Evolutionary conservation across 2,113 vertebrate genomes (phyloP).

Genomic region (Etheostoma spectabile): DNA sequence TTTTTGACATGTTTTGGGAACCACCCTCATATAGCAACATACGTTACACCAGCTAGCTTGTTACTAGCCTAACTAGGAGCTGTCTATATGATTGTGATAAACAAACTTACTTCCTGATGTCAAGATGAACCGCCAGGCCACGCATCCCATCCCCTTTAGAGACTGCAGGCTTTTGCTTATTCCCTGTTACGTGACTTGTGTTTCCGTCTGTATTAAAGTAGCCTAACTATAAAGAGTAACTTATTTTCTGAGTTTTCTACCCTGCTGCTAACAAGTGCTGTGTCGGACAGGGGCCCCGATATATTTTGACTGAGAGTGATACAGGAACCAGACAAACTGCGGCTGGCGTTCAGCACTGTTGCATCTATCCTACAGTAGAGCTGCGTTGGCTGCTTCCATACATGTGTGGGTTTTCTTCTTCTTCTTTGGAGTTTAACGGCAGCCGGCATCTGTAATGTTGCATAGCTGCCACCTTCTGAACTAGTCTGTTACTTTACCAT

Average conservation of each 20-base stretch:
- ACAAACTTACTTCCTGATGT: constrained; percentile 92
- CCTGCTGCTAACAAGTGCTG: constrained; percentile 6
- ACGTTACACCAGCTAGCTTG: not conserved
- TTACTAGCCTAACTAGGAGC: not conserved
- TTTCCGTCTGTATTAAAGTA: not conserved
- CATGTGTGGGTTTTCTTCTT: not conserved
- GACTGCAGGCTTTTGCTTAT: constrained; percentile 86
- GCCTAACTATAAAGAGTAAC: not conserved
- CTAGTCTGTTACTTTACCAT: no score
- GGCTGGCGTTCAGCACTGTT: constrained; percentile 45
- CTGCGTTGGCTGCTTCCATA: not conserved
- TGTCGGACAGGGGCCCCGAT: not conserved
- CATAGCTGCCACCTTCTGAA: no score
- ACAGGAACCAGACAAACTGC: constrained; percentile 38
- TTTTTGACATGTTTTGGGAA: fast-evolving
- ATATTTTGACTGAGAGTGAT: constrained; percentile 15
- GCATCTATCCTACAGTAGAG: not conserved
- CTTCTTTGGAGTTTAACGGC: no score
- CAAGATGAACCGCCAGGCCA: constrained; percentile 93
- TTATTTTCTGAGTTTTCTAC: constrained; percentile 38
- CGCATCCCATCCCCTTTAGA: constrained; percentile 94
- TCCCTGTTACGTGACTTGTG: not conserved
- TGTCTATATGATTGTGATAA: constrained; percentile 22
- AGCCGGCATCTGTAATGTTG: no score
- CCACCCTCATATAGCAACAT: fast-evolving